These are phyloP conservation scores for Stichodactyla mertensii DNA, from an alignment of 64 coral and sea anemone species.

Conservation along the genomic window DNA sequence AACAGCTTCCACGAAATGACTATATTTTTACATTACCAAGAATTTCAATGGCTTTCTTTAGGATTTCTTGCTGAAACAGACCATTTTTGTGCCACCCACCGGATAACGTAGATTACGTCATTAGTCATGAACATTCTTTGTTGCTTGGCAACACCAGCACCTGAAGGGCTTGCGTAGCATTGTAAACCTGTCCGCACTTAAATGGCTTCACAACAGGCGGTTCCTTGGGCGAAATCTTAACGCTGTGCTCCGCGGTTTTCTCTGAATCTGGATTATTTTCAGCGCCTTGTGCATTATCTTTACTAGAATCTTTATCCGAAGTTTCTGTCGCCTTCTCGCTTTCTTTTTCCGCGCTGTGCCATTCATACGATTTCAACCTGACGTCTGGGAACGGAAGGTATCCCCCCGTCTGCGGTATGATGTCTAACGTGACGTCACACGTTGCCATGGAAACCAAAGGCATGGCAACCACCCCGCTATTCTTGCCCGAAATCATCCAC, in stretches of 20 bases:
- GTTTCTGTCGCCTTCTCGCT: conserved; percentile 7
- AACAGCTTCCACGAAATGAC: no score
- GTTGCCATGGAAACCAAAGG: conserved; percentile 72
- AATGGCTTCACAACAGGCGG: conserved; percentile 54
- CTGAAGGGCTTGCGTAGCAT: conserved; percentile 51
- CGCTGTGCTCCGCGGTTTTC: not conserved
- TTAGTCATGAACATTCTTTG: not conserved
- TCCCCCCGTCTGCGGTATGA: conserved; percentile 76
- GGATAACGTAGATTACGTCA: not conserved
- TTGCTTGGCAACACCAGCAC: conserved; percentile 85
- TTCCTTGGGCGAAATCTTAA: conserved; percentile 12
- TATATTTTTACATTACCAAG: no score
- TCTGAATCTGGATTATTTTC: conserved; percentile 7
- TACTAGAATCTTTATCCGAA: conserved; percentile 6
- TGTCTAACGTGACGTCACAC: conserved; percentile 47
- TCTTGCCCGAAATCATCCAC: conserved; percentile 74
- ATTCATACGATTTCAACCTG: conserved; percentile 64
- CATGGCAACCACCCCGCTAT: conserved; percentile 71
- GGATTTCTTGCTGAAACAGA: no score
- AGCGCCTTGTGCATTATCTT: conserved; percentile 16
- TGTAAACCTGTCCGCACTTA: conserved; percentile 75
- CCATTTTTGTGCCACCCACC: no score
- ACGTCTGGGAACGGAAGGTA: conserved; percentile 62
- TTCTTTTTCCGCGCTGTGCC: conserved; percentile 8
- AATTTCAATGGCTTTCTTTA: no score